Evolutionary conservation across 2,113 vertebrate genomes (phyloP), one percentile per base, ranked within the genome.

Genomic region (Calidris pugnax): DNA sequence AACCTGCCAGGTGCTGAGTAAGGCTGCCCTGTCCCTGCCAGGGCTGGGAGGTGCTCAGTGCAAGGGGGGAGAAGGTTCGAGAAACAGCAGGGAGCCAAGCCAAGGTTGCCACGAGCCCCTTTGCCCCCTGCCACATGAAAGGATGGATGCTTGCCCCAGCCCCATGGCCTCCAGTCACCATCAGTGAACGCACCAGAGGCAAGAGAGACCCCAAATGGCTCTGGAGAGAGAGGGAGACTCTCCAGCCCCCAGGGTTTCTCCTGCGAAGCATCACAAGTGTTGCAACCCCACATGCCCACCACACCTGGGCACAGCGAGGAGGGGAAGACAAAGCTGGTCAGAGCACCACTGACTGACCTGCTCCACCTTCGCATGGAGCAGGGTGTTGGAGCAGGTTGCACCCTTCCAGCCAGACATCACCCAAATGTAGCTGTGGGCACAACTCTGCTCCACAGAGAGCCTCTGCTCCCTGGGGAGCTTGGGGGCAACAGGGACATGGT

Each of bases 221-320:
- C 50, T 1, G 3, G 43, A 32, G 41, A 26, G 26, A 79, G 35
- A 30, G 20, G 18, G 50, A 75, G 3, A 1, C 41, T 17, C 43
- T 82, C 17, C 69, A 86, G 30, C 12, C 5, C 17, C 18, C 8
- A 19, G 22, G 6, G 5, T 55, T 91, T 72, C 35, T 76, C 47
- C 55, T 51, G 26, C n/a, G 64, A 10, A 47, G 23, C 48, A 35
- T 43, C 37, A 23, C 26, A 62, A 48, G 24, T 2, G 1, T 39
- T 4, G 0, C 1, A 13, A 45, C 3, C 4, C 5, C n/a, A 26
- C 0, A 1, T 5, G 3, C 14, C 32, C 28, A 10, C 32, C 10
- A 15, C 26, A 28, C 32, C 33, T 35, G 50, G 14, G 16, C 33
- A 48, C 0, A 0, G 19, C 9, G 35, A 75, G 20, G 35, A 59